These are phyloP conservation scores for Protobothrops flavoviridis DNA, from an alignment of 2,113 vertebrate genomes.

Conservation along the genomic window DNA sequence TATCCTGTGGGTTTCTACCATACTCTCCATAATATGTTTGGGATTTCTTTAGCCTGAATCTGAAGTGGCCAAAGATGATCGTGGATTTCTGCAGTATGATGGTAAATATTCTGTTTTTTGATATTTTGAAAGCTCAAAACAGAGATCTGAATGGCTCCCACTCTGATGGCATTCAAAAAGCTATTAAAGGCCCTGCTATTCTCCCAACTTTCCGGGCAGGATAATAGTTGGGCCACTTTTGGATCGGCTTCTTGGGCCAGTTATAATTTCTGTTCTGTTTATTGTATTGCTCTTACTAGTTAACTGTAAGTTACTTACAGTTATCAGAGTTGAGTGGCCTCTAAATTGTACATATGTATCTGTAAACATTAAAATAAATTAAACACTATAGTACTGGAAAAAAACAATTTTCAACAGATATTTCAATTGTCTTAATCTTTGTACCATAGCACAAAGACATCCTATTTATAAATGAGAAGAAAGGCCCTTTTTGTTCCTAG, in stretches of 20 bases:
- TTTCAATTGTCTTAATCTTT: background rate
- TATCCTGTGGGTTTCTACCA: background rate
- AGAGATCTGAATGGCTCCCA: background rate
- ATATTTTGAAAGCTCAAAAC: background rate
- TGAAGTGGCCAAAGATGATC: constrained; percentile 80
- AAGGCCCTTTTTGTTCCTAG: background rate
- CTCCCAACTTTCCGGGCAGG: background rate
- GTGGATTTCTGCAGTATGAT: constrained; percentile 91
- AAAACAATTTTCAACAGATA: background rate
- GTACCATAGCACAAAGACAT: background rate
- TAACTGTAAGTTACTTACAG: background rate
- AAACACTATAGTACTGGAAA: background rate
- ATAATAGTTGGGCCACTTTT: background rate
- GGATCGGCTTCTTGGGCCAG: background rate
- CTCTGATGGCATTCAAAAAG: background rate
- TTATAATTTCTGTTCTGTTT: background rate
- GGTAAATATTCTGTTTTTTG: constrained; percentile 71
- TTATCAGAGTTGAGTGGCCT: background rate
- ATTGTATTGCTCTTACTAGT: background rate
- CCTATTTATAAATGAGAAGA: background rate
- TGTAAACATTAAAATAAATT: background rate
- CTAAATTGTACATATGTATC: background rate
- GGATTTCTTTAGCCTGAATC: constrained; percentile 75
- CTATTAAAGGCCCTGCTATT: background rate
- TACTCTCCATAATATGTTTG: background rate